Conservation (phyloP, 2,797 vertebrate species). For the Enteromius radiatus region DNA sequence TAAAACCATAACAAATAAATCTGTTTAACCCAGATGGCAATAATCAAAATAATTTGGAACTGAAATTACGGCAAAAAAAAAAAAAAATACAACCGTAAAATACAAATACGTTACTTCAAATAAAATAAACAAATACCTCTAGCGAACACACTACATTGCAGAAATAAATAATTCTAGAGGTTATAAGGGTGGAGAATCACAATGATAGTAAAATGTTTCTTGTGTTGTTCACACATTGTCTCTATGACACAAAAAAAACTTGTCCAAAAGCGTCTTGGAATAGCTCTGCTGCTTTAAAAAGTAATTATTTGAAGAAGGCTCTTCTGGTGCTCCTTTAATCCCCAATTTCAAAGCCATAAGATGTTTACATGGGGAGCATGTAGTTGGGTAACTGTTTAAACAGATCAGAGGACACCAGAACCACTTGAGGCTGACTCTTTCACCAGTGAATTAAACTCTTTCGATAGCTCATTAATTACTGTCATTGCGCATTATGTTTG, state of each 20-base stretch:
- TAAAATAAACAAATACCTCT: slow-evolving; percentile 59
- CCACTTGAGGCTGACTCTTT: slow-evolving; percentile 11
- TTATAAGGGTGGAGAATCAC: slow-evolving; percentile 48
- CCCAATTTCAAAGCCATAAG: slow-evolving; percentile 25
- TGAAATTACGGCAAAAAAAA: slow-evolving; percentile 34
- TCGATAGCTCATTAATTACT: slow-evolving; percentile 22
- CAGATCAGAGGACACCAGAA: slow-evolving; percentile 26
- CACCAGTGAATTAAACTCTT: slow-evolving; percentile 22
- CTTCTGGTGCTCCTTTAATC: slow-evolving; percentile 22
- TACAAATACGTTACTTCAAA: slow-evolving; percentile 63
- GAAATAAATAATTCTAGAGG: slow-evolving; percentile 77
- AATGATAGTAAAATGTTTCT: slow-evolving; percentile 38
- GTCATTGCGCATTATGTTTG: neutral
- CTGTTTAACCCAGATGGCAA: slow-evolving; percentile 27
- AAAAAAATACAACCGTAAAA: slow-evolving; percentile 63
- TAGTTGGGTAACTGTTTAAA: slow-evolving; percentile 28
- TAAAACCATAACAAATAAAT: slow-evolving; percentile 37
- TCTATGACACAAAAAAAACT: slow-evolving; percentile 50
- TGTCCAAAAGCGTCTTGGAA: slow-evolving; percentile 38
- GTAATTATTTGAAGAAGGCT: slow-evolving; percentile 25
- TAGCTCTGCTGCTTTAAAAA: slow-evolving; percentile 40
- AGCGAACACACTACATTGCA: slow-evolving; percentile 68
- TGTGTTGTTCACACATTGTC: slow-evolving; percentile 58
- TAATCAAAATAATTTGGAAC: slow-evolving; percentile 5
- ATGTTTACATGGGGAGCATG: slow-evolving; percentile 28